Base-by-base conservation (phyloP, 2,113 vertebrate genomes). In the Indri indri region DNA sequence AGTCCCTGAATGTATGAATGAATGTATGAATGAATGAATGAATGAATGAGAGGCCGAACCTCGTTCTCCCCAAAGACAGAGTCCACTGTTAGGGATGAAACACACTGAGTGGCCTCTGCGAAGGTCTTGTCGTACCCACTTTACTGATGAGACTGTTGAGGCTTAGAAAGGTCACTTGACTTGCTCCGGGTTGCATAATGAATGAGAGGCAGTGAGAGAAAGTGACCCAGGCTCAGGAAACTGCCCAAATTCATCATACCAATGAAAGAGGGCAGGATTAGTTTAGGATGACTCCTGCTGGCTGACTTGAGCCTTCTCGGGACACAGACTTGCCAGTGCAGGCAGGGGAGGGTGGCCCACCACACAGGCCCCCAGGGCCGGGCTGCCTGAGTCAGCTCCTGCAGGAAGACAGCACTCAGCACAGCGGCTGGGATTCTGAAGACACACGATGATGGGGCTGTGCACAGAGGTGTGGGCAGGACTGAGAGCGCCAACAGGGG, bases 201-300 rank as follows among this genome's bases (percentile, higher is more conserved):
- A 42, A 4, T 6, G 9, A 87, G 42, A 85, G 66, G 17, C 37
- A 37, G 42, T 3, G 25, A 74, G 59, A 63, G 59, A 52, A 93
- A 27, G 23, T 54, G 82, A 63, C 16, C 27, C 9, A 34, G 25
- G 66, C 70, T 85, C 52, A 50, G 32, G 5, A 45, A 22, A 45
- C 1, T 17, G 13, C 18, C 70, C 65, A 76, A n/a, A 85, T 25
- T 77, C 66, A 40, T 37, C 13, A 9, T 50, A 59, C 10, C 37
- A 10, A 0, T 23, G 40, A 52, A n/a, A 34, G 1, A 27, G 18
- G 30, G 6, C 2, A 10, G 42, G 14, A 3, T 8, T 18, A 11
- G 1, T 11, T 47, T n/a, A 70, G 81, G 9, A 3, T n/a, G 61
- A 70, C 6, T 2, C 13, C 17, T 71, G n/a, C 65, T 20, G 5